Evolutionary conservation across 2,113 vertebrate species (phyloP), one percentile per base, ranked within the genome.

Genomic region (Calypte anna): DNA sequence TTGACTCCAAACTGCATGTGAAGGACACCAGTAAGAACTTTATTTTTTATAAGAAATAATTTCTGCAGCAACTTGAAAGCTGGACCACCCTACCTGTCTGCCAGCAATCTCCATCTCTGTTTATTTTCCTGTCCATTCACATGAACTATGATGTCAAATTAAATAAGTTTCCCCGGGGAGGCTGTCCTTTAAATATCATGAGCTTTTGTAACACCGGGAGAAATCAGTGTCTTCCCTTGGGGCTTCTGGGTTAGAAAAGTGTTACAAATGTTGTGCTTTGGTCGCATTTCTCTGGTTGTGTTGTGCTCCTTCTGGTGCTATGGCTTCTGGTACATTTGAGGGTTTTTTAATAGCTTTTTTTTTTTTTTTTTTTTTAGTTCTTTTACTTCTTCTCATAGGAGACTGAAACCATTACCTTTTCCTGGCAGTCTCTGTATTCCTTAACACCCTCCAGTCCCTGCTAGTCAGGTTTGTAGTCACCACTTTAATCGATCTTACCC

Each of bases 181-280:
- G 88, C 88, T 95, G 95, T 88, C 90, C 86, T 75, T 86, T 90
- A 93, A 86, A 90, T 94, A 87, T 95, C 94, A 94, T 82, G 91
- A 95, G 84, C 91, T 94, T 94, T 93, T 96, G 88, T 96, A 92
- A 55, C 82, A 86, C 68, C 90, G 91, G 72, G 86, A 94, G 92
- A 94, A 95, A 76, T 88, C 95, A 95, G 88, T 82, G 90, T 66
- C 63, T 91, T 91, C 88, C 85, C 64, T 67, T 77, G 68, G 30
- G 80, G 86, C 64, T 72, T 88, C 72, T 93, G 57, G 79, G 88
- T 95, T 86, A 90, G 55, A 88, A 88, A 92, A 76, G 90, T 76
- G 76, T 88, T 92, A 86, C 80, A 91, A 55, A 13, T 51, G 48
- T 63, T 80, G 82, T 23, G 33, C 31, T 90, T 63, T 44, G 75